Evolutionary conservation across 2,888 invertebrate genomes (phyloP), one percentile per base, ranked within the genome.

Genomic region (Euzophera pinguis): DNA sequence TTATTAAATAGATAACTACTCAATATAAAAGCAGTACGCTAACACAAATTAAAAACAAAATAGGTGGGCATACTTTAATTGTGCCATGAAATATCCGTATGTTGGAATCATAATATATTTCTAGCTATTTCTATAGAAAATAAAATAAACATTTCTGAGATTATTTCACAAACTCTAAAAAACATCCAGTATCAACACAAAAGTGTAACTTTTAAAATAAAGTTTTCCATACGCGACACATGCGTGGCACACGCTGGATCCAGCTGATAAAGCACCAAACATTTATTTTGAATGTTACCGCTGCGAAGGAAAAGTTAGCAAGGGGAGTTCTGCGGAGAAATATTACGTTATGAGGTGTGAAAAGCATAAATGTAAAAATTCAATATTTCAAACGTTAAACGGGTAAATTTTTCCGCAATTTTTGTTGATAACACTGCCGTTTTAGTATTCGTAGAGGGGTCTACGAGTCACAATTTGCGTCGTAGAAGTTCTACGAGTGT

Each of bases 311-410:
- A 84, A 86, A 83, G 79, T 84, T 84, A 72, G 73, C 65, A 65
- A 68, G 74, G 74, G 78, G 75, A 82, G 77, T 74, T 69, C 71
- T 76, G 65, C 73, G 65, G 77, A 85, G 84, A 89, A 85, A 87
- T 88, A 89, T 89, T 88, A 87, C 87, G 87, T 87, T 88, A 89
- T 90, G 90, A 89, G 88, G 88, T 89, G 90, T 89, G 78, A 89
- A 89, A 84, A 78, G 81, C 84, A 89, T 89, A 86, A 88, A 89
- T 88, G 88, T 89, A 88, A 88, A 88, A 86, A 87, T 85, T 88
- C 86, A 87, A 90, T 88, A 87, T 88, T 87, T 85, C 81, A 81
- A 71, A 73, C 64, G 73, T 67, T 67, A 73, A 81, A 75, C 78
- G 53, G 78, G 77, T 74, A 63, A 79, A 75, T 81, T 83, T 86